phyloP scores from a whole-genome alignment of 2,888 invertebrate species.

The Papilio demoleus region DNA sequence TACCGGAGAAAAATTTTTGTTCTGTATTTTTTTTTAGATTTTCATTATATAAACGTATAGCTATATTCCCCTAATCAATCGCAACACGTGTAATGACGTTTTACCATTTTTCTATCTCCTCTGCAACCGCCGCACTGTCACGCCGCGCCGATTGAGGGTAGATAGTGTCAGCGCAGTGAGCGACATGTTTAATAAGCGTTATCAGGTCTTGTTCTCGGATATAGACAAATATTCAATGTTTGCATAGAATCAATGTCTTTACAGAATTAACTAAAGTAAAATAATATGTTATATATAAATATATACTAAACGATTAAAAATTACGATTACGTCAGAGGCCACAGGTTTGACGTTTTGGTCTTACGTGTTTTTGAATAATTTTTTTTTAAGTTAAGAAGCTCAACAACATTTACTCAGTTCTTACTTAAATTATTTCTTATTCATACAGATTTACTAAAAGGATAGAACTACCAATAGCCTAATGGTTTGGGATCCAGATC shows the following conservation, averaged over 20 bases:
- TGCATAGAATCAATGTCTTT: constrained; percentile 4
- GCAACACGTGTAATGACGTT: constrained; percentile 50
- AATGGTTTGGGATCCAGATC: no score
- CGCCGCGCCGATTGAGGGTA: constrained; percentile 68
- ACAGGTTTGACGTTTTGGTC: no score
- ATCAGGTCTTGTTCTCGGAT: constrained; percentile 59
- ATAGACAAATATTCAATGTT: constrained; percentile 29
- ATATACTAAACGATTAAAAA: background rate
- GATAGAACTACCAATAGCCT: no score
- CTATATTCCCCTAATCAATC: constrained; percentile 38
- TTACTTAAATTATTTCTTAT: background rate
- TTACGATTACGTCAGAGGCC: background rate
- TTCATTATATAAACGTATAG: constrained; percentile 8
- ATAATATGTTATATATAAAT: no score
- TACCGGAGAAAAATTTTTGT: background rate
- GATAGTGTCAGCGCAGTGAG: constrained; percentile 72
- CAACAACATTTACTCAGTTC: background rate
- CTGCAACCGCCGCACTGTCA: constrained; percentile 45
- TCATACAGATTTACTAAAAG: background rate
- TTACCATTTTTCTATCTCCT: constrained; percentile 67
- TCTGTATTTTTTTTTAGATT: background rate
- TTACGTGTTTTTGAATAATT: no score
- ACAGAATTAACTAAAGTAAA: background rate
- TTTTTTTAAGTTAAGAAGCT: no score
- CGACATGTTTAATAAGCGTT: constrained; percentile 80